Conservation (phyloP, 2,888 invertebrate genomes). For the Dryococelus australis region DNA sequence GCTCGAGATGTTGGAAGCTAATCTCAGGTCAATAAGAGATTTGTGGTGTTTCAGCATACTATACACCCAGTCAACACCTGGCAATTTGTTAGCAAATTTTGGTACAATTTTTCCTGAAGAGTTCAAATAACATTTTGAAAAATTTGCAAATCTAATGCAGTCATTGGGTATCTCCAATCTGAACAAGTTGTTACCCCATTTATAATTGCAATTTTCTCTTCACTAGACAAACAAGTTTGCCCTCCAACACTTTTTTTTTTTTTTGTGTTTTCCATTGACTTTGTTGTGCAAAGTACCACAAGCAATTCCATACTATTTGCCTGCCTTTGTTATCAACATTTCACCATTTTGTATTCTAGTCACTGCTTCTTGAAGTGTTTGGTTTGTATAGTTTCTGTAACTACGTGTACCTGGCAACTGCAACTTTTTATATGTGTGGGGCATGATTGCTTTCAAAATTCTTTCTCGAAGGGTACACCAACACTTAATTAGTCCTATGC, state of each 20-base stretch:
- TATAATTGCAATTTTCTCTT: slow-evolving; percentile 11
- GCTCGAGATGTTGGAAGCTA: slow-evolving; percentile 11
- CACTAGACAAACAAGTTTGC: no score
- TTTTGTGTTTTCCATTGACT: slow-evolving; percentile 20
- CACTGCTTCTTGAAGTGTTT: neutral
- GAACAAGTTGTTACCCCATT: neutral
- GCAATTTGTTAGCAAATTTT: slow-evolving; percentile 22
- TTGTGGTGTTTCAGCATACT: slow-evolving; percentile 7
- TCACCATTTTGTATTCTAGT: no score
- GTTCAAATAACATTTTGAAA: slow-evolving; percentile 22
- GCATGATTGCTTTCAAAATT: no score
- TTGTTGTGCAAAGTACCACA: neutral
- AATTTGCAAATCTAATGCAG: slow-evolving; percentile 28
- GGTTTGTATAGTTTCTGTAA: neutral
- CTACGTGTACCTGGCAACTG: neutral
- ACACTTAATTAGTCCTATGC: no score
- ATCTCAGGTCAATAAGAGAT: neutral
- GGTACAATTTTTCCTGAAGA: neutral
- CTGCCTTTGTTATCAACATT: neutral
- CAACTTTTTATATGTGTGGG: neutral
- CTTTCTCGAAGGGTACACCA: no score
- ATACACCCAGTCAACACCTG: neutral
- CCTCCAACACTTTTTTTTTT: neutral
- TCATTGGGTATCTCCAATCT: slow-evolving; percentile 23
- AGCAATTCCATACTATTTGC: neutral